Evolutionary conservation across 2,888 invertebrate species (phyloP), one percentile per base, ranked within the genome.

Genomic region (Odontomyia ornata): DNA sequence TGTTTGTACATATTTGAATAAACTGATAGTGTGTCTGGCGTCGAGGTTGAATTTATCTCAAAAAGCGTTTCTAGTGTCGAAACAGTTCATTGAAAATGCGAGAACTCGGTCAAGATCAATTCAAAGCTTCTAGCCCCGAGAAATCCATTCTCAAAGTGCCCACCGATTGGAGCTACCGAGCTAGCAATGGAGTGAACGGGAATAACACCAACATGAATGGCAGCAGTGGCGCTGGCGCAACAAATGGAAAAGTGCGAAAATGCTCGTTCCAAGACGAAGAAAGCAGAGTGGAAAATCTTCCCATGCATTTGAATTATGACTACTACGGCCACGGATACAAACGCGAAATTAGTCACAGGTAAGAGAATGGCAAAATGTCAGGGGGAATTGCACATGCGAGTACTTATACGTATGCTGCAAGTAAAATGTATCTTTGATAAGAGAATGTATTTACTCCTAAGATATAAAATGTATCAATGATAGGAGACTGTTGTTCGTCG

Each of bases 41-140:
- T 36, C 36, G 36, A 36, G 36, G 36, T 9, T 36, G 9, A 36
- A 5, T 36, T 36, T 36, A 36, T 36, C 36, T 36, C 36, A 36
- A 36, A 36, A 36, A 36, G 36, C 36, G 9, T n/a, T n/a, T n/a
- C n/a, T 9, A 36, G 36, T 36, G 36, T 36, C 36, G 36, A 36
- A 36, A 36, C 36, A 36, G 36, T 52, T 52, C 18, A 15, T 52
- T 25, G 76, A 81, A 78, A 77, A 91, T 91, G 91, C 90, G 90
- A 60, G 90, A 91, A 85, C 82, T 85, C 30, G 86, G 86, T 11
- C 87, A 87, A 82, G 87, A 87, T 78, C 82, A 85, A 60, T 90
- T 89, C 81, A 90, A 90, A 83, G 87, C 87, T 81, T 86, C 88
- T 56, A 89, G 90, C 83, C 91, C 91, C 27, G 84, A 89, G 78